Evolutionary conservation across 1,140 invertebrate genomes (phyloP), one percentile per base, ranked within the genome.

Genomic region (Calliphora vicina): DNA sequence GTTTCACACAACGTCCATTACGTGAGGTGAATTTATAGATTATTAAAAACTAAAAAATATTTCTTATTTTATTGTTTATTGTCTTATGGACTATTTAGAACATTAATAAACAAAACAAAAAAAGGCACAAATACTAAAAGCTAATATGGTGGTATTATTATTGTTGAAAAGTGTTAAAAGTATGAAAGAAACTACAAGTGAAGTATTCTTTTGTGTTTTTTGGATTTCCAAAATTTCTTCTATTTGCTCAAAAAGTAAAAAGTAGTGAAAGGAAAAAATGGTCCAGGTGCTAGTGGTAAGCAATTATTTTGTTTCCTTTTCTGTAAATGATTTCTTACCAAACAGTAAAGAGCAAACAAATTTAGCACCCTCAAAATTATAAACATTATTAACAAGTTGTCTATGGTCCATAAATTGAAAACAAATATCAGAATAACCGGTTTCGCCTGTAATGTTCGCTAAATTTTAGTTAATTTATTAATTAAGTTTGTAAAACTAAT

Each of bases 51-150:
- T 26, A 72, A 72, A 71, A 71, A 72, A 72, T 2, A 72, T 2
- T 2, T 73, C 4, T 73, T 73, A 9, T 35, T 35, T 35, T 35
- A 35, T 35, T 35, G 23, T 17, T 26, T 73, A n/a, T 57, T n/a
- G 15, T 73, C 42, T 76, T 76, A 42, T 76, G 35, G 73, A 76
- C 42, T 76, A 76, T 76, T 76, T 76, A 76, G 73, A 76, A 76
- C 73, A 76, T 27, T 73, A 15, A 50, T n/a, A 13, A 43, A n/a
- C n/a, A n/a, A 67, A 67, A 67, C n/a, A 67, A 67, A 23, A 23
- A 67, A 25, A 67, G 25, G 3, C n/a, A 25, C 6, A 61, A 61
- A 61, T 61, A 23, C 61, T 25, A 67, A 50, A 50, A 50, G 12
- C 35, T 35, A 35, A 35, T 35, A 35, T 8, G 2, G 8, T 35